A percentile compares a stretch with the other conserved stretches of the same genome.
These are phyloP conservation scores for Aramus guarauna DNA, from an alignment of 2,113 vertebrate genomes.

Conservation along the genomic window DNA sequence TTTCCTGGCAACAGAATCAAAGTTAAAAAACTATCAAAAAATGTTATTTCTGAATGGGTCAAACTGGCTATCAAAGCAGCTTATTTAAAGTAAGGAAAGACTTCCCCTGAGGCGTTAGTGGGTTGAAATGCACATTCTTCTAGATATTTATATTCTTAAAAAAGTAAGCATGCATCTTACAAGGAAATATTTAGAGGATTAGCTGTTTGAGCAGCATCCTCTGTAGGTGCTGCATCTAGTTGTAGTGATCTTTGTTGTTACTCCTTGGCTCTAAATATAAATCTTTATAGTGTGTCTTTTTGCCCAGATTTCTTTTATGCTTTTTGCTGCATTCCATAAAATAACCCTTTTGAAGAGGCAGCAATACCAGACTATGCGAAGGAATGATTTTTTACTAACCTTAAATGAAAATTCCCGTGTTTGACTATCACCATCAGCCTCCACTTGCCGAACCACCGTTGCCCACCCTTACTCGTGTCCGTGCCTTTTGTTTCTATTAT, in stretches of 20 bases:
- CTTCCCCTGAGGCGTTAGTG: slow-evolving; percentile 12
- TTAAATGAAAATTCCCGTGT: not conserved
- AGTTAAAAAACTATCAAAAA: slow-evolving; percentile 34
- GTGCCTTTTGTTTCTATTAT: not conserved
- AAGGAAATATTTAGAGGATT: not conserved
- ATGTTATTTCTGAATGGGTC: slow-evolving; percentile 44
- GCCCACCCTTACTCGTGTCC: not conserved
- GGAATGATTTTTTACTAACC: not conserved
- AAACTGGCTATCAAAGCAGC: slow-evolving; percentile 19
- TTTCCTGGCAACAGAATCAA: slow-evolving; percentile 42
- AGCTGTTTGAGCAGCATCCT: not conserved
- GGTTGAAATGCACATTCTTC: not conserved
- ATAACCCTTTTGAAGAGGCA: not conserved
- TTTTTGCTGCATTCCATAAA: not conserved
- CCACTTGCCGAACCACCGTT: not conserved
- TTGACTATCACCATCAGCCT: not conserved
- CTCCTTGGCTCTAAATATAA: not conserved
- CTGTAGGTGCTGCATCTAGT: not conserved
- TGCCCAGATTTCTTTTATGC: not conserved
- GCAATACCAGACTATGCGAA: not conserved
- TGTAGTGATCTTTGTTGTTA: not conserved
- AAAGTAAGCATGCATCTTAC: not conserved
- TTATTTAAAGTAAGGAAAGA: slow-evolving; percentile 18
- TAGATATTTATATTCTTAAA: slow-evolving; percentile 16
- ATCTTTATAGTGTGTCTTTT: not conserved